These are phyloP conservation scores for Peromyscus attwateri DNA, from an alignment of 2,797 vertebrate genomes.

Conservation along the genomic window DNA sequence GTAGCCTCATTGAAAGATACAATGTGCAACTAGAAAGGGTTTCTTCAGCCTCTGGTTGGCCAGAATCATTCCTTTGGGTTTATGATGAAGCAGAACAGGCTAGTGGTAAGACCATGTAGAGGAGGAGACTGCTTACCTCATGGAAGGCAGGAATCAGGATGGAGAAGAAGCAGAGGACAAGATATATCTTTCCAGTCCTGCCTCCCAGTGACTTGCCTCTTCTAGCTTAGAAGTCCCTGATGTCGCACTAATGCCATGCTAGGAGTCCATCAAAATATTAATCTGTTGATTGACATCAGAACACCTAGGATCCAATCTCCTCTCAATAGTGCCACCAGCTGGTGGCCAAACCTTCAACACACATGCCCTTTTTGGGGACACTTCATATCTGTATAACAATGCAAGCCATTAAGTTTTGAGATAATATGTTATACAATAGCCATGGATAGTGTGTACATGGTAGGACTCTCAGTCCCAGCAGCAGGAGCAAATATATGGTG, in stretches of 20 bases:
- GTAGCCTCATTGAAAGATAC: neutral
- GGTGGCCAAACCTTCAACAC: neutral
- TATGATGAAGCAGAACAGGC: neutral
- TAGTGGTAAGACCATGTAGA: neutral
- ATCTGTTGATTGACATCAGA: neutral
- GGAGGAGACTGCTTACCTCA: neutral
- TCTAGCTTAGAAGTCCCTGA: neutral
- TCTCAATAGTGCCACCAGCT: neutral
- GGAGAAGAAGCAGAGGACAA: neutral
- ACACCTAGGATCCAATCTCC: too few species aligned
- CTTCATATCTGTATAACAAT: neutral
- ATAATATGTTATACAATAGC: neutral
- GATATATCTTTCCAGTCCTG: neutral
- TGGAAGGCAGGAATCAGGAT: neutral
- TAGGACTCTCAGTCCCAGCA: neutral
- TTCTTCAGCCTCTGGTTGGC: neutral
- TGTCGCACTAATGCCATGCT: neutral
- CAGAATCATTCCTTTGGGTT: neutral
- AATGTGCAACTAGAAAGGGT: neutral
- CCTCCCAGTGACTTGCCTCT: neutral
- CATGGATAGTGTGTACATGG: neutral
- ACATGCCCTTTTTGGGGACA: too few species aligned
- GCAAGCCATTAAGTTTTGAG: constrained; percentile 16
- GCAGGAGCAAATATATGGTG: neutral
- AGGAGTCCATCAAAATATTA: neutral